A percentile compares a stretch with the other conserved stretches of the same genome.
phyloP scores from a whole-genome alignment of 1,140 invertebrate species.

The Babylonia areolata region DNA sequence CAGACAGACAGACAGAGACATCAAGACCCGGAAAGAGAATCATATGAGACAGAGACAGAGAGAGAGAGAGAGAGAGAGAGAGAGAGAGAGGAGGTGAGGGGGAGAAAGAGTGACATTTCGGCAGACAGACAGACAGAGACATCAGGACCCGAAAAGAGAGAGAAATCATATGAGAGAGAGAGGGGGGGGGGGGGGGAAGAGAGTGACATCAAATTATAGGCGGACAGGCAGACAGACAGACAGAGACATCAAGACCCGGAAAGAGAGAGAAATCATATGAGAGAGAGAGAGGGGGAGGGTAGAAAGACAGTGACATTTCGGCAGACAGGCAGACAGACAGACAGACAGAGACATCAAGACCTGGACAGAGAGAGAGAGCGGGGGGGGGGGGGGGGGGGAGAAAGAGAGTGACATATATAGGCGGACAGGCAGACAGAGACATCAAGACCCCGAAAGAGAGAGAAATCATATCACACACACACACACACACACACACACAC shows the following conservation, averaged over 20 bases:
- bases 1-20: neutral
- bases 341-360: too few species aligned
- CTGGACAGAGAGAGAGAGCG: too few species aligned
- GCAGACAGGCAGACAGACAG: neutral
- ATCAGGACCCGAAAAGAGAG: neutral
- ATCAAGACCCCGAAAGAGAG: neutral
- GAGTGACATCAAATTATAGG: too few species aligned
- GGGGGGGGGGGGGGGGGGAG: neutral
- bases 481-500: constrained; percentile 16
- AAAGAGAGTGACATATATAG: too few species aligned
- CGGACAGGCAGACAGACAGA: neutral
- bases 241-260: neutral
- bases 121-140: neutral
- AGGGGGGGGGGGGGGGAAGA: too few species aligned
- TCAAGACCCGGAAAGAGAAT: neutral
- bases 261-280: neutral
- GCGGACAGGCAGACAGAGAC: neutral
- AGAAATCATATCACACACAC: neutral
- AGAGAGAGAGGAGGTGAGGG: neutral
- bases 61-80: neutral
- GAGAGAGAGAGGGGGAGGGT: neutral
- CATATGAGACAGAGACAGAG: neutral
- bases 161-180: neutral
- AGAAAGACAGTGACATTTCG: neutral
- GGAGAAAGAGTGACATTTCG: neutral